These are phyloP conservation scores for Dendrolimus pini DNA, from an alignment of 2,888 invertebrate genomes.

Conservation along the genomic window DNA sequence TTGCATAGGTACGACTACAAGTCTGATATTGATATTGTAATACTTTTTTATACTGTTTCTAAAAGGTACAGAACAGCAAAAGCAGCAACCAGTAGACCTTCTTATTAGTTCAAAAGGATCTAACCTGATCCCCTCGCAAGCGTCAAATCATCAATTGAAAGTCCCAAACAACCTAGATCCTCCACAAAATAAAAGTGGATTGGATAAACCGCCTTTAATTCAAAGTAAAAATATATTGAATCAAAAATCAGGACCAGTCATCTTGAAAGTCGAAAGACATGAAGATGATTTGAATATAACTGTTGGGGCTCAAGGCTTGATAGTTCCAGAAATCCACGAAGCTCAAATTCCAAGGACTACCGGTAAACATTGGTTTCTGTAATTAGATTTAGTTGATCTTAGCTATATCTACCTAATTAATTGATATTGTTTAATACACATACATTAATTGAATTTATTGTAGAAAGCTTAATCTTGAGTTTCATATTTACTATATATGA, in stretches of 20 bases:
- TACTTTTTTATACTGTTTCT: too few relatives aligned
- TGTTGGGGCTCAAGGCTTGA: not conserved
- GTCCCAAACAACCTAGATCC: slow-evolving; percentile 3
- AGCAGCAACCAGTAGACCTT: slow-evolving; percentile 56
- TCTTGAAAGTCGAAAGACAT: not conserved
- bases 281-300: not conserved
- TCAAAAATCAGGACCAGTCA: not conserved
- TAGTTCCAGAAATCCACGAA: not conserved
- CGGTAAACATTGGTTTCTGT: not conserved
- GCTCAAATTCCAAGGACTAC: not conserved
- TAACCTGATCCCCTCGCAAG: too few relatives aligned
- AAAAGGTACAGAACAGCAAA: slow-evolving; percentile 16
- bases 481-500: too few relatives aligned
- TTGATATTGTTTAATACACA: not conserved
- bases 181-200: not conserved
- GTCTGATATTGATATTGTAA: too few relatives aligned
- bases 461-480: too few relatives aligned
- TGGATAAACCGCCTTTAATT: not conserved
- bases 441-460: too few relatives aligned
- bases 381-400: too few relatives aligned
- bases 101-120: slow-evolving; percentile 46
- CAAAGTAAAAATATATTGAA: not conserved
- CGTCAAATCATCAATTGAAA: slow-evolving; percentile 6
- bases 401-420: too few relatives aligned
- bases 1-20: too few relatives aligned